Evolutionary conservation across 1,140 invertebrate species (phyloP).

Genomic region (Planococcus citri): DNA sequence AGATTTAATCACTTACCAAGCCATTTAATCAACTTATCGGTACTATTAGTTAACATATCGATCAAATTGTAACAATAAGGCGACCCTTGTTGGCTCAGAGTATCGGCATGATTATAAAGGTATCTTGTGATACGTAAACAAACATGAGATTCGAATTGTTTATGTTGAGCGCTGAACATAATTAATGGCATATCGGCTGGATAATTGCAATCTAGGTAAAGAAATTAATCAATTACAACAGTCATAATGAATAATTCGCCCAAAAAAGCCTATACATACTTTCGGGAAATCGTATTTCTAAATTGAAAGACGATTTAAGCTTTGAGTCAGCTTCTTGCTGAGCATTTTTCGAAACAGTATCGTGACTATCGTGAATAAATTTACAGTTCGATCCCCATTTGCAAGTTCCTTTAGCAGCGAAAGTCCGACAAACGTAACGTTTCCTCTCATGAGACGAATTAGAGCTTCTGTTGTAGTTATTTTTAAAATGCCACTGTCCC

Average conservation of each 20-base stretch:
- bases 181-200: not conserved
- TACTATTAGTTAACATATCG: not conserved
- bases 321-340: not conserved
- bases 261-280: not conserved
- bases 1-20: not conserved
- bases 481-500: not conserved
- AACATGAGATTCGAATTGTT: not conserved
- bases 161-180: not conserved
- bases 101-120: not conserved
- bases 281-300: slow-evolving; percentile 9
- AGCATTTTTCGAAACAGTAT: not conserved
- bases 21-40: not conserved
- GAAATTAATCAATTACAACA: not conserved
- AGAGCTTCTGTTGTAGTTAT: not conserved
- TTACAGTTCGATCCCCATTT: not conserved
- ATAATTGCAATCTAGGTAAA: slow-evolving; percentile 2
- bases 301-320: not conserved
- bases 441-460: not conserved
- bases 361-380: not conserved
- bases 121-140: not conserved
- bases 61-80: not conserved
- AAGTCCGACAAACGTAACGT: not conserved
- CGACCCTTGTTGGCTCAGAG: not conserved
- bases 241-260: not conserved
- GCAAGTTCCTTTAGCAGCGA: not conserved